Evolutionary conservation across 2,888 invertebrate species (phyloP), one percentile per base, ranked within the genome.

Genomic region (Petrophora chlorosata): DNA sequence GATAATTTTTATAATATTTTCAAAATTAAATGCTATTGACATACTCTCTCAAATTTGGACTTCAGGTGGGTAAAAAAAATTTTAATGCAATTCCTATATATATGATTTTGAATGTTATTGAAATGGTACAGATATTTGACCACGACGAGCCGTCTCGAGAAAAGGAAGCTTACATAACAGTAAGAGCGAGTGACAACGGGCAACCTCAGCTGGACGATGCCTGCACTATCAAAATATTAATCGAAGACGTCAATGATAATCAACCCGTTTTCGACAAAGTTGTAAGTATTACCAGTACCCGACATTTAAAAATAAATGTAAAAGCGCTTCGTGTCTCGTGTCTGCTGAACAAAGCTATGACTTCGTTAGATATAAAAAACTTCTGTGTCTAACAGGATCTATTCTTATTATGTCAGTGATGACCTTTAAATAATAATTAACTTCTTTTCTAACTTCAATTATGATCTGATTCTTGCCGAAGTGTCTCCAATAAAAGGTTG

Each of bases 201-300:
- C 93, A 94, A 61, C 97, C 98, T 0, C 94, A 95, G 34, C 89
- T 99, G 40, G 97, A 97, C 65, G 98, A 98, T 69, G 96, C 97
- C 43, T 99, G 99, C 83, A 97, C 97, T 3, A 96, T 99, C 78
- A 96, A 95, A 90, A 96, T 98, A 43, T 93, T 94, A 56, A 95
- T 98, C 58, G 94, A 94, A 71, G 99, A 99, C 84, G 94, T 97
- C 73, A 99, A 99, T 86, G 99, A 99, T 81, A 98, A 98, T 75
- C 90, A 85, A 9, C 96, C 96, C 3, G 93, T 94, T 63, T 95
- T 95, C 85, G 95, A 96, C 78, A 94, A 94, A 94, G 93, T 92
- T 84, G 95, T 95, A 85, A 91, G 94, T 92, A 73, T 64, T 10
- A 45, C 16, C 23, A 32, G 5, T 25, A 19, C 29, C 19, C 5